Evolutionary conservation across 1,140 invertebrate species (phyloP), one percentile per base, ranked within the genome.

Genomic region (Trissolcus basalis): DNA sequence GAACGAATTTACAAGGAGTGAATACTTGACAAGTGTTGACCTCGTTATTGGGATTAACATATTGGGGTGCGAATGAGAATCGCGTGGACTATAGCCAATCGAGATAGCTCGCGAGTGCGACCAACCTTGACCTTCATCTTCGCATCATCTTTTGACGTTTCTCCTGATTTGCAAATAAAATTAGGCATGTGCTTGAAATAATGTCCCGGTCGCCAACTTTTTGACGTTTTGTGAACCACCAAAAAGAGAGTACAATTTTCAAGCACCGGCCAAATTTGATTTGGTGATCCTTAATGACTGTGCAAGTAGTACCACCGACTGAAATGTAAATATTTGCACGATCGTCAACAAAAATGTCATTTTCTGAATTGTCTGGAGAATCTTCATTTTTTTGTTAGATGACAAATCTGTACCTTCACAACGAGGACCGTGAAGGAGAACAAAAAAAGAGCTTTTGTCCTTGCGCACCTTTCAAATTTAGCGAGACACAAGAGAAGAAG

Each of bases 271-370:
- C 61, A 45, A 36, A 70, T 61, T 59, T 55, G 32, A 58, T 41
- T 53, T 16, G 32, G 36, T 55, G 41, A 35, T 36, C 45, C 56
- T 71, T 0, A 53, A 44, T 67, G 61, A 71, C 33, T 76, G 56
- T 43, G 50, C 44, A 53, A 59, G 73, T 1, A 67, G 51, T 68
- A 32, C 13, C 61, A 71, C 43, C 73, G 73, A 67, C 61, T 77
- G 61, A 77, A 77, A 71, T 77, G 67, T 77, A 77, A 77, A 77
- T 76, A 70, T 55, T 70, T 76, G 73, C 73, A 77, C 67, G 73
- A 53, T 71, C 64, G 73, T 77, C 67, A 76, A 76, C 43, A 67
- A 44, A 45, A 71, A 67, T 77, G 65, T 77, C 48, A 65, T 77
- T 71, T n/a, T n/a, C n/a, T n/a, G 16, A 70, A 70, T 70, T 77